Evolutionary conservation across 2,888 invertebrate species (phyloP).

Genomic region (Camptogramma bilineatum): DNA sequence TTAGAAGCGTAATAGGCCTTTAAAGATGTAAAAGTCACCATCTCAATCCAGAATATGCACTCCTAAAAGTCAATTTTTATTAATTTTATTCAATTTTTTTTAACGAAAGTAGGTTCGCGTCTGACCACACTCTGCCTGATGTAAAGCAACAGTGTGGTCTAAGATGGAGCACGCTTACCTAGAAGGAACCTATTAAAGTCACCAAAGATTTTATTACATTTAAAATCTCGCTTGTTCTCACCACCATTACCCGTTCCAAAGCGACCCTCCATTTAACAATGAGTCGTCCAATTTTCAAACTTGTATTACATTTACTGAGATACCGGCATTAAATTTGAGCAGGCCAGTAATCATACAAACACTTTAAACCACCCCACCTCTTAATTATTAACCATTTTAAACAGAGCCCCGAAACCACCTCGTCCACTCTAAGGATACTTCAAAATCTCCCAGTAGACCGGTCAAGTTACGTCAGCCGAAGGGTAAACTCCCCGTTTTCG

Average conservation of each 20-base stretch:
- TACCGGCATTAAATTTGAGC: conserved; percentile 80
- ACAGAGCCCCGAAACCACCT: conserved; percentile 51
- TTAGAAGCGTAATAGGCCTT: too few species aligned
- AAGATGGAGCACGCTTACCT: too few species aligned
- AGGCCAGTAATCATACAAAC: conserved; percentile 79
- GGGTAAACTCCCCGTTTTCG: conserved; percentile 71
- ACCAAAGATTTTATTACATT: conserved; percentile 9
- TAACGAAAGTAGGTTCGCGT: too few species aligned
- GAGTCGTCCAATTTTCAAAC: conserved; percentile 64
- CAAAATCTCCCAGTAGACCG: conserved; percentile 42
- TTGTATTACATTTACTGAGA: conserved; percentile 64
- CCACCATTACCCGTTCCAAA: conserved; percentile 19
- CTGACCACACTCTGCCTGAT: too few species aligned
- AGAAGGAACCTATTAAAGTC: neutral
- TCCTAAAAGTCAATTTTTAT: too few species aligned
- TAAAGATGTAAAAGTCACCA: too few species aligned
- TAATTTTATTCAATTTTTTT: too few species aligned
- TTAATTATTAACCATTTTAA: conserved; percentile 59
- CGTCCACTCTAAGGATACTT: conserved; percentile 11
- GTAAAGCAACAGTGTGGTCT: too few species aligned
- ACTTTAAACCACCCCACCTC: conserved; percentile 79
- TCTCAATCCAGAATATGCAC: too few species aligned
- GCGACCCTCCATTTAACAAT: conserved; percentile 44
- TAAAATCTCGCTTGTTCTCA: conserved; percentile 16
- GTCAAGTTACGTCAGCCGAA: conserved; percentile 59